Conservation (phyloP, 2,113 vertebrate species). For the Shinisaurus crocodilurus region DNA sequence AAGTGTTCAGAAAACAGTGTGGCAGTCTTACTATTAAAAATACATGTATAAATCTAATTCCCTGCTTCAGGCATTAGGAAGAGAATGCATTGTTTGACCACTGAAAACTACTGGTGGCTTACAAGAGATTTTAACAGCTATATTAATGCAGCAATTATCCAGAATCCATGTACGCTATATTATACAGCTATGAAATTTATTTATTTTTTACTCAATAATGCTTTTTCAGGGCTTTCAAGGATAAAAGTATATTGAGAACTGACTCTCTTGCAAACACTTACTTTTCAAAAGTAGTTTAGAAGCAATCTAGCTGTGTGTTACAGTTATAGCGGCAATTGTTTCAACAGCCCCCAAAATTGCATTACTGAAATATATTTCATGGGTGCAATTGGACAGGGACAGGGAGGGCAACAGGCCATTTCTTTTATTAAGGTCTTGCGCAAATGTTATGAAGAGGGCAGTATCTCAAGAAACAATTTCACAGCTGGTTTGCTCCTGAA, state of each 20-base stretch:
- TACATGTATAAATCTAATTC: constrained; percentile 60
- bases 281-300: constrained; percentile 87
- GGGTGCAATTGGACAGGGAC: constrained; percentile 86
- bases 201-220: constrained; percentile 77
- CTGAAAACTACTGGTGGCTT: constrained; percentile 60
- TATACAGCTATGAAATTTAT: constrained; percentile 70
- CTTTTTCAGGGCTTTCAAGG: constrained; percentile 77
- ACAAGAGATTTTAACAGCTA: constrained; percentile 56
- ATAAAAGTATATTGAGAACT: constrained; percentile 80
- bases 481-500: constrained; percentile 99
- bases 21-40: constrained; percentile 63
- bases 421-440: constrained; percentile 85
- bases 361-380: constrained; percentile 89
- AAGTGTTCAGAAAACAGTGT: constrained; percentile 48
- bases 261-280: constrained; percentile 82
- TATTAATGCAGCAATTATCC: constrained; percentile 68
- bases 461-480: constrained; percentile 99
- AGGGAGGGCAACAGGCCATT: constrained; percentile 86
- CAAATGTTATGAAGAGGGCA: constrained; percentile 88
- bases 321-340: constrained; percentile 85
- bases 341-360: constrained; percentile 85
- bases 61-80: constrained; percentile 60
- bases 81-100: constrained; percentile 64
- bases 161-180: constrained; percentile 68
- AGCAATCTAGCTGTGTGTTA: constrained; percentile 86